phyloP scores from a whole-genome alignment of 2,888 invertebrate genomes.

The Dugesia japonica region DNA sequence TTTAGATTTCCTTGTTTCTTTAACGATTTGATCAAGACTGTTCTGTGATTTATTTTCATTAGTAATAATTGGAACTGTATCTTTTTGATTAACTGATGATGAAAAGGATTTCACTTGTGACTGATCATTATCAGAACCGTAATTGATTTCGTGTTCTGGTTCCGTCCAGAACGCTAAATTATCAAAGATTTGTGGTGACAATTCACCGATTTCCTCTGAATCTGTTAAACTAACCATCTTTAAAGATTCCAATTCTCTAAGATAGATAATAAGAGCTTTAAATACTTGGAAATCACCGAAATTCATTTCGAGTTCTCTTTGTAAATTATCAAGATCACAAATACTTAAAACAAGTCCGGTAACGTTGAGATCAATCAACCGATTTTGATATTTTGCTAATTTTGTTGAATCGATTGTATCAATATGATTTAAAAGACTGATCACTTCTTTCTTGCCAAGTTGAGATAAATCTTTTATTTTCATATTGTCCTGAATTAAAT shows the following conservation, averaged over 20 bases:
- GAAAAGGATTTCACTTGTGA: not conserved
- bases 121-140: conserved; percentile 2
- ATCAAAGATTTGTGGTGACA: conserved; percentile 2
- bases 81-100: not conserved
- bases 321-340: conserved; percentile 71
- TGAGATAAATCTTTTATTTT: conserved; percentile 28
- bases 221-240: not conserved
- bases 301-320: conserved; percentile 56
- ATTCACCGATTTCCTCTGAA: not conserved
- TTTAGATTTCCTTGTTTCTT: not conserved
- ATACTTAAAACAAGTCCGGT: conserved; percentile 70
- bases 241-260: conserved; percentile 13
- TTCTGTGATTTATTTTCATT: not conserved
- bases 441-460: conserved; percentile 55
- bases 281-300: conserved; percentile 96
- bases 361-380: conserved; percentile 64
- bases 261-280: conserved; percentile 34
- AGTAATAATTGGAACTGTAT: not conserved
- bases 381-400: conserved; percentile 52
- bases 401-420: conserved; percentile 56
- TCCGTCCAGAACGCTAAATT: not conserved
- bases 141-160: not conserved
- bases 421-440: conserved; percentile 58
- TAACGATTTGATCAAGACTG: not conserved
- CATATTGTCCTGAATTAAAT: not conserved